These are phyloP conservation scores for Pyrgilauda ruficollis DNA, from an alignment of 2,113 vertebrate genomes.

Conservation along the genomic window DNA sequence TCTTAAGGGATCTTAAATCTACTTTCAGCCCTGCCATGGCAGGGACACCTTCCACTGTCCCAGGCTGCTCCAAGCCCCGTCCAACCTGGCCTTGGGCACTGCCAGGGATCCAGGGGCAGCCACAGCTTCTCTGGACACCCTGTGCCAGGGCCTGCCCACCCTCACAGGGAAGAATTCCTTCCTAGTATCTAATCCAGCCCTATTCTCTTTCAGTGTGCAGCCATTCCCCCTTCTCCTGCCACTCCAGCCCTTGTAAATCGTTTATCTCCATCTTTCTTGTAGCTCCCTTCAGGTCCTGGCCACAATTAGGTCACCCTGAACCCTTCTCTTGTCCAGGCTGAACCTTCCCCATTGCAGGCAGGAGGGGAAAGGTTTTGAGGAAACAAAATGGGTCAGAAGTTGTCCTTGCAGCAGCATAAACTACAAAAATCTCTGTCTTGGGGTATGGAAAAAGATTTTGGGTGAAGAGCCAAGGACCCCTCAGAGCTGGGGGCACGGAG, in stretches of 20 bases:
- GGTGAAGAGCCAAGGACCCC: neutral
- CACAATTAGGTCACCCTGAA: neutral
- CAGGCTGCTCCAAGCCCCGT: accelerated
- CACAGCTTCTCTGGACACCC: neutral
- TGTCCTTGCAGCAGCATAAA: neutral
- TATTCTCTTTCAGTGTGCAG: neutral
- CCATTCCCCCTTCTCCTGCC: neutral
- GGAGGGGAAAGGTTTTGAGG: neutral
- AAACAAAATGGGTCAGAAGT: neutral
- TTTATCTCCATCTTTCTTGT: neutral
- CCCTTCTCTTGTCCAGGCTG: neutral
- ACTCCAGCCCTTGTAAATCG: accelerated
- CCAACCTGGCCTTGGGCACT: neutral
- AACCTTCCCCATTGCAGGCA: neutral
- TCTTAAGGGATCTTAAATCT: neutral
- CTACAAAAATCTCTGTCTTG: neutral
- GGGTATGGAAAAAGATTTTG: neutral
- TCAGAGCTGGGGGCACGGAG: neutral
- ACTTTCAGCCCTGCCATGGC: neutral
- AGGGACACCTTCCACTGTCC: accelerated
- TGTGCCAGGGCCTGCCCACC: accelerated
- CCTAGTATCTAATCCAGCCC: neutral
- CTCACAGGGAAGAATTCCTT: neutral
- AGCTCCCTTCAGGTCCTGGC: neutral
- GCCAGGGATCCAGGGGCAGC: neutral